A percentile compares a stretch with the other conserved stretches of the same genome.
Evolutionary conservation across 2,888 invertebrate species (phyloP).

Genomic region (Cetonia aurata): DNA sequence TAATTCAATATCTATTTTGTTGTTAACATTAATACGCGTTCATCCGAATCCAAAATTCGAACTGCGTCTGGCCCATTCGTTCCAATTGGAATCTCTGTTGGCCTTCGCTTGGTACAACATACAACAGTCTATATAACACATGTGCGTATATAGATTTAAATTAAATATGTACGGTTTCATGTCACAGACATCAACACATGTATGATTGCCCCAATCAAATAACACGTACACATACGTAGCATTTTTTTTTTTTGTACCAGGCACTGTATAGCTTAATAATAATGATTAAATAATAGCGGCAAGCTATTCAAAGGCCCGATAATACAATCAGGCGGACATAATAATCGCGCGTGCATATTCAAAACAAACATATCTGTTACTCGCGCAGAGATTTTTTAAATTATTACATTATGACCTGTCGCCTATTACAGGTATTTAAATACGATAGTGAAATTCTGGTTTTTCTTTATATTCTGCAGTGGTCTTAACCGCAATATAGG

Average conservation of each 20-base stretch:
- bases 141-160: constrained; percentile 1
- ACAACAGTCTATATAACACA: neutral
- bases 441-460: no score
- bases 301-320: neutral
- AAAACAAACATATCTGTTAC: no score
- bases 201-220: neutral
- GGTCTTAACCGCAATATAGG: neutral
- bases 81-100: constrained; percentile 2
- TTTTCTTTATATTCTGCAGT: no score
- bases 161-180: neutral
- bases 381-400: no score
- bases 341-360: neutral
- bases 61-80: neutral
- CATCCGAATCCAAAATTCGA: neutral
- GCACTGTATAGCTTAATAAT: constrained; percentile 3
- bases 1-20: no score
- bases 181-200: neutral
- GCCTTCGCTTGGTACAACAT: no score
- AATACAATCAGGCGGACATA: neutral
- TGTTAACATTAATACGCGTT: no score
- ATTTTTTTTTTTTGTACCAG: constrained; percentile 17
- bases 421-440: no score
- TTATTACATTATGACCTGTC: no score
- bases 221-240: constrained; percentile 1
- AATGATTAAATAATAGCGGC: constrained; percentile 7